Base-by-base conservation (phyloP, 2,888 invertebrate species). In the Aporophyla lueneburgensis region DNA sequence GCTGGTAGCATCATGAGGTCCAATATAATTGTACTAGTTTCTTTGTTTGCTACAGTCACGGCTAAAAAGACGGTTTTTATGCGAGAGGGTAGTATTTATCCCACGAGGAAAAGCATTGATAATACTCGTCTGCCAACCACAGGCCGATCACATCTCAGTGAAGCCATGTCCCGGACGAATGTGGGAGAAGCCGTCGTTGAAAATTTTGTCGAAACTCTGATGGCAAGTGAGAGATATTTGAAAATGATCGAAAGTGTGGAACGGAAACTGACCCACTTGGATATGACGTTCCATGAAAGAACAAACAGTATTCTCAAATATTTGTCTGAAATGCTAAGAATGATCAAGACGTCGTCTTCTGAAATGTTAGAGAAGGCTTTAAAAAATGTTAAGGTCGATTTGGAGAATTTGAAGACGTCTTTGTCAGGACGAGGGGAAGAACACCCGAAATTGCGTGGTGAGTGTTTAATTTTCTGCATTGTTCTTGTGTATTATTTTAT, bases 171-270 rank as follows among this genome's bases (percentile, higher is more conserved):
- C 5, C 71, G 81, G 7, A 78, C 83, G 12, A 80, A 80, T 0
- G 68, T 85, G 10, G 90, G 91, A 2, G 95, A 94, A 58, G 86
- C 87, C 3, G 92, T 94, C 0, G 93, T 95, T 0, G 96, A 96
- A 76, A 95, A 94, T 69, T 95, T 96, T 82, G 93, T 95, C 0
- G 94, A 96, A 70, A 95, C 93, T 0, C 87, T 96, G 21, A 91
- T 96, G 89, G 87, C 93, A 1, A 95, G 94, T 73, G 95, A 96
- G 76, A 92, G 89, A 80, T 95, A 95, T 82, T 87, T 95, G 56
- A 94, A 93, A 81, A 91, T 94, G 91, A 92, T 96, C 51, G 95
- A 95, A 81, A 86, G 88, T 0, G 92, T 96, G 19, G 94, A 95
- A 71, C 89, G 87, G 21, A 95, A 94, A 81, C 62, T 96, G 7